These are phyloP conservation scores for Herpailurus yagouaroundi DNA, from an alignment of 2,113 vertebrate species.

Conservation along the genomic window DNA sequence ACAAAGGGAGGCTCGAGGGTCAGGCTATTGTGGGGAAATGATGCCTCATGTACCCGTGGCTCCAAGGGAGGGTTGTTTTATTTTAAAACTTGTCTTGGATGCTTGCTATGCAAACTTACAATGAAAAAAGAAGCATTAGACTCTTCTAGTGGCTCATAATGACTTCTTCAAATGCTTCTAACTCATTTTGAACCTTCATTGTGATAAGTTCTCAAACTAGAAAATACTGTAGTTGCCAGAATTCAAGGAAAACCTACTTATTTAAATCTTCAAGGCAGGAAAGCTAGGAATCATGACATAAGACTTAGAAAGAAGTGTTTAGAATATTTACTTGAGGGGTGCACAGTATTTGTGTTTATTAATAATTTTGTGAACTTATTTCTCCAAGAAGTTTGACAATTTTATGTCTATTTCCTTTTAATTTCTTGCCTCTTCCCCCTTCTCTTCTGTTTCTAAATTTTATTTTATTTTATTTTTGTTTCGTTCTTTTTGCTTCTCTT, in stretches of 20 bases:
- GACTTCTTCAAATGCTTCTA: constrained; percentile 66
- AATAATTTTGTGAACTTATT: neutral
- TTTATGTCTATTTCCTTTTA: neutral
- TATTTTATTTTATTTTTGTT: neutral
- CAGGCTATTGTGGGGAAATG: constrained; percentile 76
- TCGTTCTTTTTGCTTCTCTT: neutral
- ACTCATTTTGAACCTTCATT: constrained; percentile 42
- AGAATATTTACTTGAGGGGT: neutral
- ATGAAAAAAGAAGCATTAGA: constrained; percentile 6
- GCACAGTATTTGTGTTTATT: neutral
- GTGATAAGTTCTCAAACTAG: neutral
- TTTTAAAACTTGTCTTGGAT: constrained; percentile 72
- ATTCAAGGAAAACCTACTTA: neutral
- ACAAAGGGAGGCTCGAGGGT: constrained; percentile 76
- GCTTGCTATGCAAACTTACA: constrained; percentile 62
- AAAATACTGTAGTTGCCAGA: neutral
- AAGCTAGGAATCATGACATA: neutral
- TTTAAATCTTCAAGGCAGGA: neutral
- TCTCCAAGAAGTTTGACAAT: neutral
- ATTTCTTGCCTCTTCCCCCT: neutral
- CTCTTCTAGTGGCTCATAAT: constrained; percentile 45
- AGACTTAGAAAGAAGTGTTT: neutral
- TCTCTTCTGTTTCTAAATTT: neutral
- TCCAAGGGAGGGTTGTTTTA: constrained; percentile 53
- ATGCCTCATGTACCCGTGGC: constrained; percentile 81